Conservation (phyloP, 2,113 vertebrate genomes). For the Passer domesticus region DNA sequence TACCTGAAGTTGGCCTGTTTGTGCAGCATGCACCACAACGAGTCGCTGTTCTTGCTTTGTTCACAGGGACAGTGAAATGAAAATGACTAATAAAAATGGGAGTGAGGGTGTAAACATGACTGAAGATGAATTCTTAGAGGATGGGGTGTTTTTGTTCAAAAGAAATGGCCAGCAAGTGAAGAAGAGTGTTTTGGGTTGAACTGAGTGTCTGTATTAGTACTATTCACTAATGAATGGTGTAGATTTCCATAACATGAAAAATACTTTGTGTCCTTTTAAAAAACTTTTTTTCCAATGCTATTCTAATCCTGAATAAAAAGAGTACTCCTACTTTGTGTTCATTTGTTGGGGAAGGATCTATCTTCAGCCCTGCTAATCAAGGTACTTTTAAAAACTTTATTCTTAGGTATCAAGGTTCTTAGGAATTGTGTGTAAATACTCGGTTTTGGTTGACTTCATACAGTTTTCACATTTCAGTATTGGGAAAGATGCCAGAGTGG, state of each 20-base stretch:
- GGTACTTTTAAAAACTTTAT: background rate
- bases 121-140: background rate
- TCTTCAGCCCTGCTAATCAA: background rate
- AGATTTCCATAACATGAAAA: background rate
- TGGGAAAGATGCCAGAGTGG: background rate
- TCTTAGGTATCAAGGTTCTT: background rate
- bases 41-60: background rate
- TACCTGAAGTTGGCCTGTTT: background rate
- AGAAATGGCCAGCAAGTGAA: background rate
- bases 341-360: accelerated
- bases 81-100: background rate
- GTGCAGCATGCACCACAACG: background rate
- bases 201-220: background rate
- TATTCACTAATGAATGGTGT: background rate
- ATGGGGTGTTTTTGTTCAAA: background rate
- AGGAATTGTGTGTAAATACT: background rate
- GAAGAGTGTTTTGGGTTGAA: background rate
- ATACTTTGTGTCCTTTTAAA: background rate
- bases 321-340: background rate
- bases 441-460: background rate
- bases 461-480: background rate
- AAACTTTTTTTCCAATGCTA: background rate
- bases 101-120: background rate
- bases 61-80: background rate
- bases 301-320: background rate